These are phyloP conservation scores for Epizoanthus ramosus DNA, from an alignment of 92 coral and sea anemone species.

Conservation along the genomic window DNA sequence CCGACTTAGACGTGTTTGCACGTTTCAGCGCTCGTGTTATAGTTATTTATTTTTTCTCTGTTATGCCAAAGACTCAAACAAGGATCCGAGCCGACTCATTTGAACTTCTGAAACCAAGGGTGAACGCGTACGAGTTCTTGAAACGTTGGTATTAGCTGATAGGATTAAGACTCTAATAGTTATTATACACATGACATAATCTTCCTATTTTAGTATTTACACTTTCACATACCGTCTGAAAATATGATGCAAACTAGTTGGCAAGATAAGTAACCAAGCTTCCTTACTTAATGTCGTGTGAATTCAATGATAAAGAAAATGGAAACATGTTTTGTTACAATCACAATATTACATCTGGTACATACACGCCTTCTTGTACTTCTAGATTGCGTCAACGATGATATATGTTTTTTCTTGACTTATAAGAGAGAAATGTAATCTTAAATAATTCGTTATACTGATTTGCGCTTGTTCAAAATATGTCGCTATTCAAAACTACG, in stretches of 20 bases:
- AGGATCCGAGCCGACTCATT: too few species aligned
- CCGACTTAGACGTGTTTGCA: constrained; percentile 23
- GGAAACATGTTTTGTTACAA: background rate
- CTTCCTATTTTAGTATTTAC: background rate
- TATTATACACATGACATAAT: too few species aligned
- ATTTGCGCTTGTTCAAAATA: too few species aligned
- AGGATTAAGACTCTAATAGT: too few species aligned
- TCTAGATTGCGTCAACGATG: background rate
- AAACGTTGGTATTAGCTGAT: too few species aligned
- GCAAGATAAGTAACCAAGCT: background rate
- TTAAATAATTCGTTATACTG: too few species aligned
- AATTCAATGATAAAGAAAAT: background rate
- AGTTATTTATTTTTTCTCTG: too few species aligned
- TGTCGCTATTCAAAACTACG: too few species aligned
- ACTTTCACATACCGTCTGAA: background rate
- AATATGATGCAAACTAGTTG: background rate
- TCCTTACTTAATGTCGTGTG: background rate
- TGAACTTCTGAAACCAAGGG: too few species aligned
- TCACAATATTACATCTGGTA: background rate
- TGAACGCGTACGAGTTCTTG: too few species aligned
- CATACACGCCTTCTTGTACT: background rate
- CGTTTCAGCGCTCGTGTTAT: background rate
- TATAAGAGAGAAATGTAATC: background rate
- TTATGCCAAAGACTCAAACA: too few species aligned
- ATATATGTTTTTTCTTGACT: constrained; percentile 8